Evolutionary conservation across 37 sponge, comb jelly and placozoan genomes (phyloP), one percentile per base, ranked within the genome.

Genomic region (Haliclona indistincta): DNA sequence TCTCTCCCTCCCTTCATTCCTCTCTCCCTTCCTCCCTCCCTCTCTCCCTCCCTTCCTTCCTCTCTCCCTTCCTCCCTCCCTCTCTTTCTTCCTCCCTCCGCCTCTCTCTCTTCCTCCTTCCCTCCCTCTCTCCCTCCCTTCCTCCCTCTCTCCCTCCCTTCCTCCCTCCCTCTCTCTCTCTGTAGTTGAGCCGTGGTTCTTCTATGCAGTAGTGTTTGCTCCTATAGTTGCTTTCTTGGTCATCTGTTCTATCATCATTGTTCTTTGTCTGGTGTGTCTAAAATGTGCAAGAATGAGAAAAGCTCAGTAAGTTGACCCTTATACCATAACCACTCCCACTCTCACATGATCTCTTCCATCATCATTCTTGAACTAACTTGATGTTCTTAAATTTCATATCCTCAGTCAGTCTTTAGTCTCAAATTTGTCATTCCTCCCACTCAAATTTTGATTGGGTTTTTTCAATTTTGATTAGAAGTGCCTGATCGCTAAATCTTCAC

Each of bases 211-310:
- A 1, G 89, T 55, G 47, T 77, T 77, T 60, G 79, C 67, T 52
- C 84, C 83, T 0, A 43, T 88, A 40, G 69, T 74, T 28, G 56
- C 66, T 4, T 41, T 83, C n/a, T 63, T 77, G 1, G 15, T 73
- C n/a, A 4, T 78, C n/a, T 62, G 68, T 39, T 67, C 78, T 38
- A 20, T 54, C 30, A 23, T 88, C 29, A 7, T 54, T 1, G 26
- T 22, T 34, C 61, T 56, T 44, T 77, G 56, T 44, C 64, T 72
- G 33, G 49, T 63, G 13, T 63, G 72, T 35, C 45, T 34, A 37
- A 41, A 2, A 45, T 66, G 64, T 32, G 38, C 44, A 7, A 63
- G 52, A 42, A 82, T 69, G 71, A 87, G 58, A 68, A n/a, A n/a
- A n/a, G n/a, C n/a, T n/a, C n/a, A n/a, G n/a, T n/a, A n/a, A n/a